phyloP scores from a whole-genome alignment of 2,888 invertebrate species.

The Drosophila rellima region DNA sequence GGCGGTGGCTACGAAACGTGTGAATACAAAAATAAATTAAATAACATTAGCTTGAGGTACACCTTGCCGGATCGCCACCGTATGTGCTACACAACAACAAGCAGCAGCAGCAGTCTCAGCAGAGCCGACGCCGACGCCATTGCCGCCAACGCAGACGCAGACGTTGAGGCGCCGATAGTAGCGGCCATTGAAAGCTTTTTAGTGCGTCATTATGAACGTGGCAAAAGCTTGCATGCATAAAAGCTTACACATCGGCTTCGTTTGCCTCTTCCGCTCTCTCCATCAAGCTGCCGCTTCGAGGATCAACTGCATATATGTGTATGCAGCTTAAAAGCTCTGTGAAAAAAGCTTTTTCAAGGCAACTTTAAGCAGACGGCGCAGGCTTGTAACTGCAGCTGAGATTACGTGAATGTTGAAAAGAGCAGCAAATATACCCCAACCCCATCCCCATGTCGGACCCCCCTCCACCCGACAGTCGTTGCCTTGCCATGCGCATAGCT shows the following conservation, averaged over 20 bases:
- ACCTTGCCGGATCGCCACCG: slow-evolving; percentile 77
- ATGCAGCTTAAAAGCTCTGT: neutral
- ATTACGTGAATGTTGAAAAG: slow-evolving; percentile 30
- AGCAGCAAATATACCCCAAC: neutral
- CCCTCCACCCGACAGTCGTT: neutral
- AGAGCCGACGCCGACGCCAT: slow-evolving; percentile 46
- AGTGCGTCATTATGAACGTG: slow-evolving; percentile 48
- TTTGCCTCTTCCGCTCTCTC: neutral
- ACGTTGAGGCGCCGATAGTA: slow-evolving; percentile 70
- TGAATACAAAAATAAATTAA: slow-evolving; percentile 81
- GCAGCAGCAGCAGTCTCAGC: slow-evolving; percentile 10
- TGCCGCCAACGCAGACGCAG: slow-evolving; percentile 64
- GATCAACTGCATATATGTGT: slow-evolving; percentile 11
- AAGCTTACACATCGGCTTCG: slow-evolving; percentile 20
- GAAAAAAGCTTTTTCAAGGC: slow-evolving; percentile 29
- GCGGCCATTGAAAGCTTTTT: slow-evolving; percentile 48
- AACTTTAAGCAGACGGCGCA: slow-evolving; percentile 14
- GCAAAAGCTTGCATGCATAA: slow-evolving; percentile 55
- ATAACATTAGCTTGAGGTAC: slow-evolving; percentile 79
- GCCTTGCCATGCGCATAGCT: slow-evolving; percentile 36
- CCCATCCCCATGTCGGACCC: neutral
- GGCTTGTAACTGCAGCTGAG: slow-evolving; percentile 6
- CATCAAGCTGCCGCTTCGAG: neutral
- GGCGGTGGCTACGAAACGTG: slow-evolving; percentile 57
- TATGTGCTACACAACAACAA: slow-evolving; percentile 39